These are phyloP conservation scores for Chamaedrilus cognettii DNA, from an alignment of 2,888 invertebrate genomes.

Conservation along the genomic window DNA sequence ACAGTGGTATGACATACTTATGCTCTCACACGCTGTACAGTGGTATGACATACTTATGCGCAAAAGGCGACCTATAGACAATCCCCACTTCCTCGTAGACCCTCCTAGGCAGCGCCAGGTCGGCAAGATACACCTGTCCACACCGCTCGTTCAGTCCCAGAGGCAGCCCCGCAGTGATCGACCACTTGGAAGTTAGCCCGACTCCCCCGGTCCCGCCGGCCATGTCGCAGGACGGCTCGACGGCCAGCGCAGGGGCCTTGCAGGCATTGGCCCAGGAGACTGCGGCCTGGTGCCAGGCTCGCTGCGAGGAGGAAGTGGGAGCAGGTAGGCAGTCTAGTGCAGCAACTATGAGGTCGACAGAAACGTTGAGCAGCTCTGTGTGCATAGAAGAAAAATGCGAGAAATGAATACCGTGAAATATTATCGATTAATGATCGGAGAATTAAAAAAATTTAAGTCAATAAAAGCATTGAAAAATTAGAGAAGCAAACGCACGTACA, in stretches of 20 bases:
- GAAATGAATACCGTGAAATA: too few relatives aligned
- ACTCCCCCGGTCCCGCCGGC: slow-evolving; percentile 63
- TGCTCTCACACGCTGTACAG: too few relatives aligned
- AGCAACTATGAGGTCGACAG: slow-evolving; percentile 22
- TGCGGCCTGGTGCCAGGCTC: slow-evolving; percentile 62
- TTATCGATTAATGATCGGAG: too few relatives aligned
- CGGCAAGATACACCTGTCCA: slow-evolving; percentile 77
- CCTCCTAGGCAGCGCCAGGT: slow-evolving; percentile 78
- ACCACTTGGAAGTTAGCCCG: slow-evolving; percentile 70
- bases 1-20: too few relatives aligned
- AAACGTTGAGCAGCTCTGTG: slow-evolving; percentile 28
- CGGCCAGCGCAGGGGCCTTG: slow-evolving; percentile 73
- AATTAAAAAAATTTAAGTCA: too few relatives aligned
- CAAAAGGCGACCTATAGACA: slow-evolving; percentile 82
- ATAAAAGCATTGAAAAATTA: too few relatives aligned
- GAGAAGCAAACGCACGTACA: too few relatives aligned
- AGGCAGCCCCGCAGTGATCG: slow-evolving; percentile 73
- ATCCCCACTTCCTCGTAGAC: slow-evolving; percentile 77
- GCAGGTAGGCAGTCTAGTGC: too few relatives aligned
- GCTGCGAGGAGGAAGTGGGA: neutral
- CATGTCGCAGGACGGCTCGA: slow-evolving; percentile 75
- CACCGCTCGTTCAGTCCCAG: slow-evolving; percentile 64
- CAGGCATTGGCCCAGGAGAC: slow-evolving; percentile 73
- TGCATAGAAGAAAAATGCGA: too few relatives aligned
- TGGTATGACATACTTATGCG: slow-evolving; percentile 79